Conservation (phyloP, 2,113 vertebrate species). For the Narcine bancroftii region DNA sequence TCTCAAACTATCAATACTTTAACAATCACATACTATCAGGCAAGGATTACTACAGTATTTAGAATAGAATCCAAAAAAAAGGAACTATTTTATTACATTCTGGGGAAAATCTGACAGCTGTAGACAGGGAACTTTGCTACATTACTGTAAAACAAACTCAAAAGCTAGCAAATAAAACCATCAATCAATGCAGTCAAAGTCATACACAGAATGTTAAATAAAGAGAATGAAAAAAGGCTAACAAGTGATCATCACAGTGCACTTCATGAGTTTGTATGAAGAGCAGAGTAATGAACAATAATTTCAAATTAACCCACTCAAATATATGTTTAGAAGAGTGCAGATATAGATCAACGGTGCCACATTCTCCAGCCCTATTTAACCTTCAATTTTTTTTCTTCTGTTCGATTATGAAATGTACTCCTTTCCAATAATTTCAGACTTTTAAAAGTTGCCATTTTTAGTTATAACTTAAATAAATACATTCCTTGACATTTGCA, state of each 20-base stretch:
- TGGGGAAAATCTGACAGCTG: not conserved
- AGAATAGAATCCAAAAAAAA: not conserved
- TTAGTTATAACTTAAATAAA: not conserved
- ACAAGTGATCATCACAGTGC: not conserved
- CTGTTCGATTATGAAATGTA: not conserved
- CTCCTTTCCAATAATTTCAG: not conserved
- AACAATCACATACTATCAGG: not conserved
- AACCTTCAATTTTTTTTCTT: not conserved
- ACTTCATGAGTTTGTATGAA: not conserved
- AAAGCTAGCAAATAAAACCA: conserved; percentile 7
- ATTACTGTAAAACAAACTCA: not conserved
- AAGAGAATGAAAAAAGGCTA: not conserved
- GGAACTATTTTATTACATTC: not conserved
- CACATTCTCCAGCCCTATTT: not conserved
- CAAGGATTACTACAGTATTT: conserved; percentile 10
- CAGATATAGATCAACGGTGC: not conserved
- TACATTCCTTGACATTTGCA: not conserved
- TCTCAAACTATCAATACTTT: not conserved
- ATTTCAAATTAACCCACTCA: not conserved
- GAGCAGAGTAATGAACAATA: not conserved
- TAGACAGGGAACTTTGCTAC: not conserved
- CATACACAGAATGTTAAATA: not conserved
- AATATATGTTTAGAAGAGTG: not conserved
- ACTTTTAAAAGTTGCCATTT: not conserved
- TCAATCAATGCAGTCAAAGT: not conserved